Evolutionary conservation across 1,140 invertebrate species (phyloP), one percentile per base, ranked within the genome.

Genomic region (Leptinotarsa undecemlineata): DNA sequence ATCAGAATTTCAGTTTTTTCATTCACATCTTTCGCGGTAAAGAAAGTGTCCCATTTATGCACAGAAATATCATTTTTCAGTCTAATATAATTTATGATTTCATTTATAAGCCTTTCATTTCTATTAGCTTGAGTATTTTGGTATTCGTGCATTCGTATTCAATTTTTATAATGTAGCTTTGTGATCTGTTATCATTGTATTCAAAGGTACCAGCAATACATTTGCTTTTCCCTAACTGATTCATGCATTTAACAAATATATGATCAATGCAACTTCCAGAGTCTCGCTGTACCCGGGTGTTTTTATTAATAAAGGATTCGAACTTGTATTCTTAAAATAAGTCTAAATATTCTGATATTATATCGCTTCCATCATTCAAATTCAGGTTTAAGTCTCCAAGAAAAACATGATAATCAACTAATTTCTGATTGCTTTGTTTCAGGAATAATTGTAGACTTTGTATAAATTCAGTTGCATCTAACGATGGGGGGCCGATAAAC

Each of bases 401-500:
- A 11, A 68, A 42, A 21, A 68, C 26, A 33, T 42, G 26, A 42
- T 68, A 33, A 17, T 68, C 19, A 13, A 68, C 11, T 21, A 33
- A 15, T 17, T 21, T 42, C 26, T 33, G 26, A 33, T 33, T 33
- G 26, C 26, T 4, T 47, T 68, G 13, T 68, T 48, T 20, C 42
- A 68, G 2, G 19, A 33, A 68, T 68, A 13, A 4, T 68, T 13
- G 17, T 23, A 33, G 13, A 14, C 19, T 1, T 14, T 42, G 6
- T 33, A 68, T 20, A 20, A 68, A 68, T 48, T 14, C 13, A 33
- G 26, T 23, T 47, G 26, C 42, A 33, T 15, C 13, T 33, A 33
- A 33, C 14, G 67, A 68, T 47, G 67, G 67, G 19, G 19, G 67
- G 67, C 26, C 67, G 4, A 23, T 47, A 42, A 19, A 68, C 67